Percentiles rank a stretch among this genome's conserved stretches.
These are phyloP conservation scores for Oasisia sp. DNA, from an alignment of 2,888 invertebrate species.

Conservation along the genomic window DNA sequence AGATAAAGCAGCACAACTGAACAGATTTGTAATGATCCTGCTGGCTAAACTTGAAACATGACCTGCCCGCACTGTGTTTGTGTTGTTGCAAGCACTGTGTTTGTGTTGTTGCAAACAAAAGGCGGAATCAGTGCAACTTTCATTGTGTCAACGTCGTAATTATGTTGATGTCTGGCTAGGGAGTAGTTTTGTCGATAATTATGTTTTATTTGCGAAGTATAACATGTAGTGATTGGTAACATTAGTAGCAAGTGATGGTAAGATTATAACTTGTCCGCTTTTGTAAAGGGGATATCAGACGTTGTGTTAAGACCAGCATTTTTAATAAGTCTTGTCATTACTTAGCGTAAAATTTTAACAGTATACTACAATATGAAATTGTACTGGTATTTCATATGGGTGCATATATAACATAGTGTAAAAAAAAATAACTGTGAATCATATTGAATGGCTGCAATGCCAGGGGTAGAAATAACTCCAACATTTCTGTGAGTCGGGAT, in stretches of 20 bases:
- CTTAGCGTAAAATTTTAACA: background rate
- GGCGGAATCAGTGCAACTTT: background rate
- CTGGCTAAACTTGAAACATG: background rate
- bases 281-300: background rate
- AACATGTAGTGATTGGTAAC: background rate
- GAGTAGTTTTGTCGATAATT: background rate
- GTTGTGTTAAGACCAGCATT: background rate
- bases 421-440: background rate
- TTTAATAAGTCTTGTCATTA: background rate
- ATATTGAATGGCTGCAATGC: too few relatives aligned
- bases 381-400: too few relatives aligned
- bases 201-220: background rate
- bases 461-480: too few relatives aligned
- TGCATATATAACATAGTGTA: too few relatives aligned
- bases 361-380: too few relatives aligned
- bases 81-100: background rate
- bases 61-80: background rate
- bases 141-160: background rate
- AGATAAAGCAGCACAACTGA: background rate
- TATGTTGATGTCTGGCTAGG: background rate
- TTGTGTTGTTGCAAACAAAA: too few relatives aligned
- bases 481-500: too few relatives aligned
- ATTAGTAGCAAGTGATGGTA: background rate
- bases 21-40: background rate
- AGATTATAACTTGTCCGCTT: background rate